Base-by-base conservation (phyloP, 2,888 invertebrate species). In the Drosophila neonasuta region DNA sequence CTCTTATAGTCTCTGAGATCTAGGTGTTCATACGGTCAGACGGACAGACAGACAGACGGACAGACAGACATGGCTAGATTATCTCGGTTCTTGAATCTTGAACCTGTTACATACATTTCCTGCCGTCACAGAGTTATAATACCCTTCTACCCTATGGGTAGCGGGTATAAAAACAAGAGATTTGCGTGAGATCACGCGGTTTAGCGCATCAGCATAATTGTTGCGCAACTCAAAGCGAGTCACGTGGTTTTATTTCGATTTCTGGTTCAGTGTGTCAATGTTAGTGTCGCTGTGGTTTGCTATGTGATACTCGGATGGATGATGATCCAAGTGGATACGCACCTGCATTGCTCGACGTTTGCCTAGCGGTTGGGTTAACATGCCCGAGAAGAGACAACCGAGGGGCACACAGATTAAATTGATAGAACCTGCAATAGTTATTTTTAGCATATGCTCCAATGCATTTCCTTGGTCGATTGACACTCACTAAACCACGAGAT, bases 341-440 rank as follows among this genome's bases (percentile, higher is more conserved):
- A 91, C 89, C 90, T 95, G 95, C 96, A 96, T 96, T 6, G 96
- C 93, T 69, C 93, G 92, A 67, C 94, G 93, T 52, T 96, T 92
- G 0, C 96, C 96, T 51, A 96, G 88, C 0, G 94, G 93, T 56
- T 95, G 93, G 0, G 95, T 95, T 9, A 95, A 90, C 6, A 93
- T 89, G 0, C 96, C 96, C 0, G 96, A 96, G 51, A 95, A 89
- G 7, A 96, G 91, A 79, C 96, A 96, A 2, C 96, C 96, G 56
- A 96, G 70, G 0, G 96, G 96, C 13, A 96, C 96, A 76, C 95
- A 93, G 73, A 96, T 95, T 68, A 95, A 91, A 88, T 95, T 96
- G 54, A 96, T 93, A 15, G 96, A 96, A 91, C 96, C 96, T 95
- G 88, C 7, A 15, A 2, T 15, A 9, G 34, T 32, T 17, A 17